Conservation (phyloP, 1,140 invertebrate genomes). For the Varroa destructor region DNA sequence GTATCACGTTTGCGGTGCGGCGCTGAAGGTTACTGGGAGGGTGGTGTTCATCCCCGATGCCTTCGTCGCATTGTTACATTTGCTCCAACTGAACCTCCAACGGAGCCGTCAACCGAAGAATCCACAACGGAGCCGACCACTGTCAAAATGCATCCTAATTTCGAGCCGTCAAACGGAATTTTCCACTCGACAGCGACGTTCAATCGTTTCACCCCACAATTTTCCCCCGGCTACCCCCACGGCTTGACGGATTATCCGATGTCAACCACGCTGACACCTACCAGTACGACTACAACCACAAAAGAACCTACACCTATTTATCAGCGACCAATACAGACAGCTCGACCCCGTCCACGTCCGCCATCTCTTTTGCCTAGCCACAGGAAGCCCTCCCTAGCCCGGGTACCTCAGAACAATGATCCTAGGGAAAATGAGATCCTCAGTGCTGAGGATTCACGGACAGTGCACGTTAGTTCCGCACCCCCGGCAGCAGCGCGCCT, state of each 20-base stretch:
- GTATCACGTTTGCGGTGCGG: slow-evolving; percentile 54
- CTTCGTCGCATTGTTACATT: slow-evolving; percentile 44
- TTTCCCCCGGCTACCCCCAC: background rate
- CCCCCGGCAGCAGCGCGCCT: slow-evolving; percentile 30
- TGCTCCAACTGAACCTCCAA: slow-evolving; percentile 27
- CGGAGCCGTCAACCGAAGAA: slow-evolving; percentile 25
- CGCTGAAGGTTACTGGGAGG: slow-evolving; percentile 62
- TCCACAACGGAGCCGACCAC: background rate
- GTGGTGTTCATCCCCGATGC: slow-evolving; percentile 47
- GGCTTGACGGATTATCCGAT: background rate
- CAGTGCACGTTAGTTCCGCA: slow-evolving; percentile 6
- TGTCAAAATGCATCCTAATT: slow-evolving; percentile 9
- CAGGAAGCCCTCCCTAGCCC: background rate
- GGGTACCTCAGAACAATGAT: slow-evolving; percentile 5
- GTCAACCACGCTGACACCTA: slow-evolving; percentile 16
- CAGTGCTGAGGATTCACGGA: slow-evolving; percentile 17
- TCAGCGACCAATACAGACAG: slow-evolving; percentile 16
- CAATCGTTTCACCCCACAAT: slow-evolving; percentile 21
- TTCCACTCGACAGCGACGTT: slow-evolving; percentile 27
- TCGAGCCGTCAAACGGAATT: slow-evolving; percentile 25
- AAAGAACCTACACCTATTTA: slow-evolving; percentile 23
- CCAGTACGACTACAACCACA: slow-evolving; percentile 30
- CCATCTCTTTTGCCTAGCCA: background rate
- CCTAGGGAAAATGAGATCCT: slow-evolving; percentile 21
- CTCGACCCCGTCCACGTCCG: slow-evolving; percentile 1